Evolutionary conservation across 2,113 vertebrate species (phyloP).

Genomic region (Mormyrus iriodes): DNA sequence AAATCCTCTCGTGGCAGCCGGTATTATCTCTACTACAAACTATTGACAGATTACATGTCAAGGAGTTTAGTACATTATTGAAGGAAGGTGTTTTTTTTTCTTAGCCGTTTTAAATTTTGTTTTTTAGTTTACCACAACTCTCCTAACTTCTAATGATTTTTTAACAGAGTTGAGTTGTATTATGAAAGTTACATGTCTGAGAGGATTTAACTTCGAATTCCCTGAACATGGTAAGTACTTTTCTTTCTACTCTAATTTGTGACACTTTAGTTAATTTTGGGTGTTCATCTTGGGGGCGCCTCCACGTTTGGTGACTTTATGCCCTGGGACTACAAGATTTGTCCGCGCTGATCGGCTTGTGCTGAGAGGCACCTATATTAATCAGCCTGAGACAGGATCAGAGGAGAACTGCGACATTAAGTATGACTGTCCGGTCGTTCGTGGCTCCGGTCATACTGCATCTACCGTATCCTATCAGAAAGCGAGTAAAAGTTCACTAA

Average conservation of each 20-base stretch:
- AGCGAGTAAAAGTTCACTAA: slow-evolving; percentile 47
- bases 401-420: slow-evolving; percentile 60
- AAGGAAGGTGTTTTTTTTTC: slow-evolving; percentile 51
- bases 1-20: slow-evolving; percentile 76
- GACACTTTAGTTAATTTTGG: slow-evolving; percentile 43
- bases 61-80: slow-evolving; percentile 78
- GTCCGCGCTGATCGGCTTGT: slow-evolving; percentile 46
- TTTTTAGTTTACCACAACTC: slow-evolving; percentile 48
- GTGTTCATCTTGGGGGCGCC: background rate
- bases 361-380: slow-evolving; percentile 66
- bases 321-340: slow-evolving; percentile 43
- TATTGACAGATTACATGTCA: slow-evolving; percentile 81
- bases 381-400: slow-evolving; percentile 58
- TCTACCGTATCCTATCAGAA: slow-evolving; percentile 31
- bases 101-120: slow-evolving; percentile 53
- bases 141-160: slow-evolving; percentile 66
- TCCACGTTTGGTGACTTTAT: background rate
- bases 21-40: slow-evolving; percentile 77
- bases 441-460: slow-evolving; percentile 33
- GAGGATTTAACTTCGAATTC: slow-evolving; percentile 97
- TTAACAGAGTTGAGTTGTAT: slow-evolving; percentile 74
- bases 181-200: slow-evolving; percentile 99
- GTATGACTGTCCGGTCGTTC: slow-evolving; percentile 47
- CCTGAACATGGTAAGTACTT: slow-evolving; percentile 95
- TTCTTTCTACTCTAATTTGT: slow-evolving; percentile 44